Evolutionary conservation across 2,797 vertebrate genomes (phyloP).

Genomic region (Platalea minor): DNA sequence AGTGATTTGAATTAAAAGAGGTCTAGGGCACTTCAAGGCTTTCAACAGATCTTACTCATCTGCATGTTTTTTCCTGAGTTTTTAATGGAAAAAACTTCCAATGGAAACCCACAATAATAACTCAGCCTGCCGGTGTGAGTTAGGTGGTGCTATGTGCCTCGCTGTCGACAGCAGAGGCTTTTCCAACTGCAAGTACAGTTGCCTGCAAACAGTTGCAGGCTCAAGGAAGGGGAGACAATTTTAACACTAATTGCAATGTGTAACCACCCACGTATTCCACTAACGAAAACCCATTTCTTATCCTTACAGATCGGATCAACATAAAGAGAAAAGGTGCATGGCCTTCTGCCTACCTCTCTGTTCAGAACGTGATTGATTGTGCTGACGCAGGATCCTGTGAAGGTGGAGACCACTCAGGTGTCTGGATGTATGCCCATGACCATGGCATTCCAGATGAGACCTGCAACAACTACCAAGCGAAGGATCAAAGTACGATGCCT

Average conservation of each 20-base stretch:
- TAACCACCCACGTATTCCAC: neutral
- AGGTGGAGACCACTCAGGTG: constrained; percentile 85
- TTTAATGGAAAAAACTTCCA: neutral
- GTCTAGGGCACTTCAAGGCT: neutral
- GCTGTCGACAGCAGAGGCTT: neutral
- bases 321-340: constrained; percentile 89
- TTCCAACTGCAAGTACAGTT: neutral
- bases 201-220: neutral
- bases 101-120: neutral
- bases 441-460: constrained; percentile 95
- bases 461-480: constrained; percentile 98
- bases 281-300: neutral
- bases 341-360: constrained; percentile 91
- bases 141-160: neutral
- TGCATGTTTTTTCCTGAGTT: neutral
- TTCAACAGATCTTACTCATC: neutral
- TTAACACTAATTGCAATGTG: neutral
- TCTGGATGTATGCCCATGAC: constrained; percentile 86
- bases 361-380: constrained; percentile 93
- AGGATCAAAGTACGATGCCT: constrained; percentile 84
- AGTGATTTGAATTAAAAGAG: neutral
- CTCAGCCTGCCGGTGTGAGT: neutral
- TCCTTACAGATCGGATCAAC: constrained; percentile 89
- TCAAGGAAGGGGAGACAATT: neutral
- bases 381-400: constrained; percentile 83